Evolutionary conservation across 2,888 invertebrate species (phyloP).

Genomic region (Acrobasis suavella): DNA sequence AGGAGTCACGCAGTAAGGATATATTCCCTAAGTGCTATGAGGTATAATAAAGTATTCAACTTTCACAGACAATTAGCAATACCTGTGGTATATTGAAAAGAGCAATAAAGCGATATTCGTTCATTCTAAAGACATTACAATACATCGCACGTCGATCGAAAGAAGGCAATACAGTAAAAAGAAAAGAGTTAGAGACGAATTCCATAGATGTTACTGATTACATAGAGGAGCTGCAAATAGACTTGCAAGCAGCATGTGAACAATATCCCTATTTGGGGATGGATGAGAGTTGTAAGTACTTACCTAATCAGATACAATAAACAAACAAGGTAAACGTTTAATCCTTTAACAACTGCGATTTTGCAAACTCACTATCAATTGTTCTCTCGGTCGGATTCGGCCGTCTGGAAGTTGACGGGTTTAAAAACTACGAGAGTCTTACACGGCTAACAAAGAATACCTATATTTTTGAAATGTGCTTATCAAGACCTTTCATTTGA

Average conservation of each 20-base stretch:
- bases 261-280: conserved; percentile 85
- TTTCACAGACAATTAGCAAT: conserved; percentile 23
- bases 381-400: too few relatives aligned
- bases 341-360: too few relatives aligned
- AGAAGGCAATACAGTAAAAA: background rate
- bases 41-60: too few relatives aligned
- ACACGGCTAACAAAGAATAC: too few relatives aligned
- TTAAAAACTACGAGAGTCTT: too few relatives aligned
- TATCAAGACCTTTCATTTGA: too few relatives aligned
- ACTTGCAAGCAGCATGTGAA: conserved; percentile 84
- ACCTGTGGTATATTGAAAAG: conserved; percentile 26
- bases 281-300: conserved; percentile 89
- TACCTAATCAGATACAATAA: background rate
- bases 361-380: too few relatives aligned
- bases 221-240: conserved; percentile 79
- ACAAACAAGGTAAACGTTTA: too few relatives aligned
- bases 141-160: conserved; percentile 12
- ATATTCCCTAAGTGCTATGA: too few relatives aligned
- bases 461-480: too few relatives aligned
- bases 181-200: background rate
- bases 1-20: too few relatives aligned
- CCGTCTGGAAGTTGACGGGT: too few relatives aligned
- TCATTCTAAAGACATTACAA: conserved; percentile 20
- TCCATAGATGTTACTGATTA: conserved; percentile 29
- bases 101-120: conserved; percentile 29